Percentiles rank a stretch among this genome's conserved stretches.
Conservation (phyloP, 2,797 vertebrate genomes). For the Peromyscus attwateri region DNA sequence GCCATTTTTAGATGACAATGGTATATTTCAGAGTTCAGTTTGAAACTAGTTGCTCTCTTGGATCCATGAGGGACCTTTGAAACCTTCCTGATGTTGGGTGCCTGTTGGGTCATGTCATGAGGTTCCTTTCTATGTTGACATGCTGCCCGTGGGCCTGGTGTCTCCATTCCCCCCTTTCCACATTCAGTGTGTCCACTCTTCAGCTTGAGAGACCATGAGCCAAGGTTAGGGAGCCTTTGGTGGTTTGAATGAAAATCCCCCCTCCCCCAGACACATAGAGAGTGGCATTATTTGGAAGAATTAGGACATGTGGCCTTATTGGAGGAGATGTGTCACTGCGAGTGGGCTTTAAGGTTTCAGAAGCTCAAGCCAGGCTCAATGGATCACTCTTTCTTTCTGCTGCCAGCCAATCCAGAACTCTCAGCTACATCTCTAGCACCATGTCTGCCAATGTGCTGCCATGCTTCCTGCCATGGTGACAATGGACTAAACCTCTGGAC, state of each 20-base stretch:
- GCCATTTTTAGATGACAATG: background rate
- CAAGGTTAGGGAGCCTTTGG: background rate
- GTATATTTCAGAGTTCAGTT: background rate
- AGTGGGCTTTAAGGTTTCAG: background rate
- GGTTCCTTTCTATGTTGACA: background rate
- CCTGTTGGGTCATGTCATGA: background rate
- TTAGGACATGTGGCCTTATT: background rate
- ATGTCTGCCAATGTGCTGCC: background rate
- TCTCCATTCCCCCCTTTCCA: too few relatives aligned
- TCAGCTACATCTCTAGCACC: background rate
- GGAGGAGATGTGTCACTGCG: background rate
- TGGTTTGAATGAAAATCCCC: background rate
- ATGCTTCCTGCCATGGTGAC: background rate
- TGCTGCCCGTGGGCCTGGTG: background rate
- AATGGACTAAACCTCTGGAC: background rate
- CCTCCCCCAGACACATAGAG: background rate
- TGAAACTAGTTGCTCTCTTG: conserved; percentile 27
- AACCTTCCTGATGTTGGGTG: background rate
- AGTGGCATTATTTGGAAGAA: background rate
- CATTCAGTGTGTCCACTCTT: background rate
- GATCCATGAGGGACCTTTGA: background rate
- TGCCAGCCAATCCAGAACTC: background rate
- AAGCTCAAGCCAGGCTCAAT: background rate
- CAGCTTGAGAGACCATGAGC: background rate
- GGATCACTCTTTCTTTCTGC: background rate